A percentile compares a stretch with the other conserved stretches of the same genome.
phyloP scores from a whole-genome alignment of 2,113 vertebrate genomes.

The Myiozetetes cayanensis region DNA sequence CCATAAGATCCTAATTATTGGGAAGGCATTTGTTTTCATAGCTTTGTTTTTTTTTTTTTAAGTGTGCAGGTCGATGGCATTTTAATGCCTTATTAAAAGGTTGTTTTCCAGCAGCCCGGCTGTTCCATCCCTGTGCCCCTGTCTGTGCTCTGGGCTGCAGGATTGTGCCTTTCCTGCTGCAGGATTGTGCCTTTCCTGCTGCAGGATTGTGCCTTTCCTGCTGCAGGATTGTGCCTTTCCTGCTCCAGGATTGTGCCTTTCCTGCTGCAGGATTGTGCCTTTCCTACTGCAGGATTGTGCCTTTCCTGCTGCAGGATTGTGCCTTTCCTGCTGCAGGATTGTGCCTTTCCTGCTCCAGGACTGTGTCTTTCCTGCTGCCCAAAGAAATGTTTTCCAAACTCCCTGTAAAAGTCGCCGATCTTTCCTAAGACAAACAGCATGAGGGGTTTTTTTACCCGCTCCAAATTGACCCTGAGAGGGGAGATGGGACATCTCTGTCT shows the following conservation, averaged over 20 bases:
- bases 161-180: too few relatives aligned
- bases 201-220: constrained; percentile 30
- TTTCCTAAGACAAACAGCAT: constrained; percentile 76
- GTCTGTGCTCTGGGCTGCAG: constrained; percentile 73
- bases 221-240: not conserved
- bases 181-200: constrained; percentile 31
- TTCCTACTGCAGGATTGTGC: constrained; percentile 19
- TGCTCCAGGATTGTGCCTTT: constrained; percentile 11
- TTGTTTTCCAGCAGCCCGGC: constrained; percentile 78
- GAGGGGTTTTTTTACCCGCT: not conserved
- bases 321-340: too few relatives aligned
- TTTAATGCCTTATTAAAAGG: constrained; percentile 84
- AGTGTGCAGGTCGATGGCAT: constrained; percentile 80
- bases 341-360: constrained; percentile 39
- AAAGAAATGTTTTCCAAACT: constrained; percentile 77
- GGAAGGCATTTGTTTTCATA: constrained; percentile 83
- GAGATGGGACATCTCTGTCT: not conserved
- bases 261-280: not conserved
- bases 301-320: constrained; percentile 40
- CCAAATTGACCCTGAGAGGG: constrained; percentile 56
- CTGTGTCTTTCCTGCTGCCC: constrained; percentile 36
- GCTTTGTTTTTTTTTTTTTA: constrained; percentile 39
- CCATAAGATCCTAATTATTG: constrained; percentile 85
- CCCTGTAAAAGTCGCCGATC: constrained; percentile 70
- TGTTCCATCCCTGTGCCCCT: constrained; percentile 71